These are phyloP conservation scores for Megathymus violae DNA, from an alignment of 1,140 invertebrate species.

Conservation along the genomic window DNA sequence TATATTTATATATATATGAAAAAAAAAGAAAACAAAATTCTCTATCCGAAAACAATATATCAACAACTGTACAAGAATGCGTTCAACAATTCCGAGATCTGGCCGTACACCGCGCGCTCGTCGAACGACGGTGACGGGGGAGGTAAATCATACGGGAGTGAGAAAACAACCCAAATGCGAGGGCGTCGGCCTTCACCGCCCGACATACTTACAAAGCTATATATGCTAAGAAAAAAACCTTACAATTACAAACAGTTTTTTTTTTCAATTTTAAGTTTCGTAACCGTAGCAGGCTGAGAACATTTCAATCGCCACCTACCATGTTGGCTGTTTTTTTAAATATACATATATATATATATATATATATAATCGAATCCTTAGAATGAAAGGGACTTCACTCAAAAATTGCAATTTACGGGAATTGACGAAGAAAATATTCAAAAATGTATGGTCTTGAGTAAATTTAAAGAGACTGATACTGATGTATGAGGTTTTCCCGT, in stretches of 20 bases:
- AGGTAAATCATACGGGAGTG: neutral
- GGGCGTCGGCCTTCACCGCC: conserved; percentile 16
- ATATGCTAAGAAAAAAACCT: conserved; percentile 1
- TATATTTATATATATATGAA: too few relatives aligned
- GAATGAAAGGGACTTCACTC: too few relatives aligned
- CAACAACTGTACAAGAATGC: conserved; percentile 39
- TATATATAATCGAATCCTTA: too few relatives aligned
- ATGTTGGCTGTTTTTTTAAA: neutral
- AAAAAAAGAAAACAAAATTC: conserved; percentile 11
- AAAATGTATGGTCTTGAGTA: too few relatives aligned
- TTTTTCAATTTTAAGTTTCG: neutral
- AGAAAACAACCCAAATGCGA: conserved; percentile 21
- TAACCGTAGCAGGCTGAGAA: conserved; percentile 38
- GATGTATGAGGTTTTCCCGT: too few relatives aligned
- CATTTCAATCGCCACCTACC: conserved; percentile 22
- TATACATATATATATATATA: too few relatives aligned
- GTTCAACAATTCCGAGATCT: conserved; percentile 31
- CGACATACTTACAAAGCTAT: neutral
- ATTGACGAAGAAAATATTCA: too few relatives aligned
- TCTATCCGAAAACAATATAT: conserved; percentile 24
- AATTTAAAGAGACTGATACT: too few relatives aligned
- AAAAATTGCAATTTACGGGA: too few relatives aligned
- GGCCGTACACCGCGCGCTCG: conserved; percentile 11
- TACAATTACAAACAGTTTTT: conserved; percentile 2
- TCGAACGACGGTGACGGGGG: conserved; percentile 3